Evolutionary conservation across 2,888 invertebrate genomes (phyloP), one percentile per base, ranked within the genome.

Genomic region (Sphinx pinastri): DNA sequence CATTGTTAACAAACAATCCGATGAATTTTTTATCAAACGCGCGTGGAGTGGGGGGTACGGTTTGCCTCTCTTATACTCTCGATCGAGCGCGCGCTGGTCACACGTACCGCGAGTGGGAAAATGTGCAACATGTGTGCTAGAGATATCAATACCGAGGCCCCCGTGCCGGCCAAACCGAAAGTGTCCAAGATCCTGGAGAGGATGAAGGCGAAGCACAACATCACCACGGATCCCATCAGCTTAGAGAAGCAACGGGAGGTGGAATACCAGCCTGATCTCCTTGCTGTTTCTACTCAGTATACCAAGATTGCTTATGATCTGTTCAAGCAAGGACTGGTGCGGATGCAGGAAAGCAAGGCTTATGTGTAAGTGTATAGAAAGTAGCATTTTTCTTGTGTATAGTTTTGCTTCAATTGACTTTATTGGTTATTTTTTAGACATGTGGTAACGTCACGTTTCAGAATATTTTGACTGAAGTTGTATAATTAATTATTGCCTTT

Each of bases 71-170:
- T 91, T 93, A 91, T 92, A 93, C 88, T 82, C 80, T 77, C 79
- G 87, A 84, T 73, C 83, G 78, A 76, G 73, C 63, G 71, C 73
- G 68, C 69, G 70, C 73, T 71, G 68, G 71, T 72, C 88, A 88
- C 79, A 83, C 86, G 83, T 79, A 74, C 74, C 74, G 76, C 71
- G 78, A 72, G 71, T 75, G 66, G 68, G 54, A 73, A 72, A 71
- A 94, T 93, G 94, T 93, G 93, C 84, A 93, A 94, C 74, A 90
- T 94, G 85, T 94, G 93, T 83, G 87, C 89, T 69, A 88, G 89
- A 79, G 90, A 90, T 71, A 84, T 84, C 66, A 79, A 70, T 8
- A 76, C 77, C 38, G 83, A 81, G 69, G 79, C 80, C 70, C 82
- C 84, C 54, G 79, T 84, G 49, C 77, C 79, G 67, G 79, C 81